Conservation (phyloP, 2,797 vertebrate species). For the Karalla daura region DNA sequence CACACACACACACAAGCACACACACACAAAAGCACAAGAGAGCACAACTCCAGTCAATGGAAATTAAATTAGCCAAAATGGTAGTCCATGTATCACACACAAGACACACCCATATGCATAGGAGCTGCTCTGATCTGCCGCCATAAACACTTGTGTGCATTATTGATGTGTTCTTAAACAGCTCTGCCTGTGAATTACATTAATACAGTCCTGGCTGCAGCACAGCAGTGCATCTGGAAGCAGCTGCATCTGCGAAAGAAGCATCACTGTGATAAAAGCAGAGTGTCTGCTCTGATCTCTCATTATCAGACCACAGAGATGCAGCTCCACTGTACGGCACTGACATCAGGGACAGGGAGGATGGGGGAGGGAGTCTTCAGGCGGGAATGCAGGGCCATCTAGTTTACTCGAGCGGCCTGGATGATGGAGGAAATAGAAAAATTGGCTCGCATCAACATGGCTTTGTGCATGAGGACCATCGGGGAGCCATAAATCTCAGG, state of each 20-base stretch:
- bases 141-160: background rate
- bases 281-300: constrained; percentile 21
- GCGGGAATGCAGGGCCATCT: background rate
- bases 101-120: background rate
- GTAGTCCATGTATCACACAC: background rate
- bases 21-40: background rate
- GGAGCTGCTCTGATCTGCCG: background rate
- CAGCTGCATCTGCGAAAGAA: constrained; percentile 4
- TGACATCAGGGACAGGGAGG: background rate
- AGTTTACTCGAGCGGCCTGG: constrained; percentile 9
- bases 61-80: constrained; percentile 14
- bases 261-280: background rate
- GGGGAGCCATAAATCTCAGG: constrained; percentile 7
- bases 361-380: constrained; percentile 8
- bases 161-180: background rate
- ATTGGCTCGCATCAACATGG: background rate
- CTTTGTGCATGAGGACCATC: constrained; percentile 7
- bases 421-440: constrained; percentile 13
- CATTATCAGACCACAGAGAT: constrained; percentile 31
- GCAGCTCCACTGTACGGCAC: constrained; percentile 5
- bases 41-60: constrained; percentile 1
- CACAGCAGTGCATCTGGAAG: background rate
- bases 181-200: background rate
- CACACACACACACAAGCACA: constrained; percentile 1
- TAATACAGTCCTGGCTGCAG: constrained; percentile 5